Evolutionary conservation across 2,113 vertebrate species (phyloP), one percentile per base, ranked within the genome.

Genomic region (Mormoops blainvillei): DNA sequence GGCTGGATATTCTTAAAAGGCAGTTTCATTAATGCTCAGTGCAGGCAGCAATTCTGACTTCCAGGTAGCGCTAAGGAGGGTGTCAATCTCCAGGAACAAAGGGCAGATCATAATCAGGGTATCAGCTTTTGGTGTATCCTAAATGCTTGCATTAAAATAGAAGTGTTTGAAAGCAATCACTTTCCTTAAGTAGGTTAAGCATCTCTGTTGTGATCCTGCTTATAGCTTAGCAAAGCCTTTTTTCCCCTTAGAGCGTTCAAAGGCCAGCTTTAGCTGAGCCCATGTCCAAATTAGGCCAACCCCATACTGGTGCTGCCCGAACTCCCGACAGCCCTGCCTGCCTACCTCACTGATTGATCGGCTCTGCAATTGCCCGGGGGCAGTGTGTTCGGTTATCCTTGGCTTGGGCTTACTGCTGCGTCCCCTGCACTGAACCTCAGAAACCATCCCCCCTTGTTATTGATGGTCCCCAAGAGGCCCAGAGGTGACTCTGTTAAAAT

Each of bases 221-320:
- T 74, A 56, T 3, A 65, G 56, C 43, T 88, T 28, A 38, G 20
- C 12, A 41, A 89, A 88, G 70, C 2, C 4, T 56, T 68, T 70
- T 61, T 19, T 31, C 20, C 54, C 78, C 58, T 77, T 71, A 4
- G 31, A 48, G 52, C n/a, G 43, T 63, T 89, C 5, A 2, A 82
- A 89, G 91, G 43, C 73, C 67, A 41, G 54, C 65, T 41, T 33
- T 18, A 33, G 65, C 78, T 11, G n/a, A 89, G 24, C 50, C 84
- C 16, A 12, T 43, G 56, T 90, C 85, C 89, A 92, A 74, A 81
- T 87, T 26, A 93, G 85, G 95, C 70, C 89, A 76, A 2, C 20
- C 28, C n/a, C 52, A 0, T 0, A 0, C 20, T 16, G 28, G 73
- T 15, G 70, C 83, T 65, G 78, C 85, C 31, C 1, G 24, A 76